These are phyloP conservation scores for Elephas maximus DNA, from an alignment of 2,113 vertebrate species.

Conservation along the genomic window DNA sequence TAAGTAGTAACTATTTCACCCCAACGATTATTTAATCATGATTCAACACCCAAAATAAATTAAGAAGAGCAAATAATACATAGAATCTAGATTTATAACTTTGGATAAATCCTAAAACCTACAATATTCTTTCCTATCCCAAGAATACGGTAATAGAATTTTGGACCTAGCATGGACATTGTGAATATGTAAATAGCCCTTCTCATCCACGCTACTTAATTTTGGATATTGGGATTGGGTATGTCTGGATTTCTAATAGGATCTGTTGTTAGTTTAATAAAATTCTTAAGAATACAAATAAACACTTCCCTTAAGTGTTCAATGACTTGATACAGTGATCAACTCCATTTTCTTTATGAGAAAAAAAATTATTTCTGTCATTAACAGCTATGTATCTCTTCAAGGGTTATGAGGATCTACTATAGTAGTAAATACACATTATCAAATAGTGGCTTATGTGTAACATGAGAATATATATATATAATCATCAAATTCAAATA, in stretches of 20 bases:
- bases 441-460: not conserved
- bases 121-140: not conserved
- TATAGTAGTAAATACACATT: not conserved
- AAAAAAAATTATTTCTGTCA: conserved; percentile 6
- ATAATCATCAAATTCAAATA: not conserved
- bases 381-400: conserved; percentile 9
- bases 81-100: conserved; percentile 24
- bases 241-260: conserved; percentile 10
- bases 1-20: conserved; percentile 29
- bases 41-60: conserved; percentile 28
- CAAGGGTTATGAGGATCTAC: not conserved
- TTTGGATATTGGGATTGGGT: not conserved
- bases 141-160: not conserved
- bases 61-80: not conserved
- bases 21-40: conserved; percentile 8
- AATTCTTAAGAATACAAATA: not conserved
- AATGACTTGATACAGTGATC: not conserved
- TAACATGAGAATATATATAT: not conserved
- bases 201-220: not conserved
- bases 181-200: not conserved
- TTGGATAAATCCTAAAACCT: conserved; percentile 39
- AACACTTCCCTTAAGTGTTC: not conserved
- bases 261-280: conserved; percentile 39
- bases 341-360: conserved; percentile 2
- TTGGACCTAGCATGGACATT: not conserved